phyloP scores from a whole-genome alignment of 2,113 vertebrate species.

The Petrocephalus zakoni region DNA sequence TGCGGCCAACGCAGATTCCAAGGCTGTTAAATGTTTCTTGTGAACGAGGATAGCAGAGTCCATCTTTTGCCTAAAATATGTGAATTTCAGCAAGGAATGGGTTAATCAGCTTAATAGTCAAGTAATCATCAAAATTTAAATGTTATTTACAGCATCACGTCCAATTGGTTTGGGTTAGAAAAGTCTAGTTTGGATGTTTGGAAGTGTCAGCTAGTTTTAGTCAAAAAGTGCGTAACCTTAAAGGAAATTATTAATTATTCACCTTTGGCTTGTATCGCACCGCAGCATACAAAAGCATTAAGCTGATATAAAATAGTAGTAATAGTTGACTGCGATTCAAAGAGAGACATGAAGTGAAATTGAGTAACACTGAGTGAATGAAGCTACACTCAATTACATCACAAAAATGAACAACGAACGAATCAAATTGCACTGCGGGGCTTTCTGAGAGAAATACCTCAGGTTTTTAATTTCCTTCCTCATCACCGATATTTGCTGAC shows the following conservation, averaged over 20 bases:
- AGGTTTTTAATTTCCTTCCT: conserved; percentile 66
- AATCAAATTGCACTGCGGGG: neutral
- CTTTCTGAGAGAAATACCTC: conserved; percentile 43
- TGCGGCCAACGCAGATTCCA: conserved; percentile 48
- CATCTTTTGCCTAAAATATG: conserved; percentile 49
- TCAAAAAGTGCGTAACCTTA: neutral
- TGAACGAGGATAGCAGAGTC: conserved; percentile 51
- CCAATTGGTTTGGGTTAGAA: neutral
- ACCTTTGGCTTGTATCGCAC: neutral
- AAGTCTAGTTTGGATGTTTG: neutral
- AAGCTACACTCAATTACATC: neutral
- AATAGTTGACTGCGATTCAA: neutral
- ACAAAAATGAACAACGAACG: neutral
- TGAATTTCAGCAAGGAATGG: neutral
- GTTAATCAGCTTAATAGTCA: neutral
- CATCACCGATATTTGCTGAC: conserved; percentile 64
- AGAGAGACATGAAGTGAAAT: neutral
- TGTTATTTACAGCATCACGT: neutral
- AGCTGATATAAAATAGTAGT: neutral
- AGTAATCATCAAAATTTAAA: neutral
- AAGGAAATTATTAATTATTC: neutral
- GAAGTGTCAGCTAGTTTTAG: neutral
- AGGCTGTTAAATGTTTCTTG: conserved; percentile 53
- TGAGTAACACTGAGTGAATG: neutral
- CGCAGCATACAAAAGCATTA: neutral